Base-by-base conservation (phyloP, 2,797 vertebrate genomes). In the Anisognathus igniventris region DNA sequence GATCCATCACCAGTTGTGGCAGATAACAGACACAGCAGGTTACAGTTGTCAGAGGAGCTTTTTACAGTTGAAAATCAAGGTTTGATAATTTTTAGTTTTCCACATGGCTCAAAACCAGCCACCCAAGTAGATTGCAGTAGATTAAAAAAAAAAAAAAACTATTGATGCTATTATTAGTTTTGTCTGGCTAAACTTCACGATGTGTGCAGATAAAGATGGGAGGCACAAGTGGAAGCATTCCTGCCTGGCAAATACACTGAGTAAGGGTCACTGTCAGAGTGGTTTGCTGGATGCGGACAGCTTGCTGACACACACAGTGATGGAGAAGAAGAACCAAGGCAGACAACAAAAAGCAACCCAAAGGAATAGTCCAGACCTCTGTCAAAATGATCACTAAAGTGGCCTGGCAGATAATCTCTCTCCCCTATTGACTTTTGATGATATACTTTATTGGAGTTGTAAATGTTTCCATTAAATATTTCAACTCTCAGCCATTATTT, bases 401-500 rank as follows among this genome's bases (percentile, higher is more conserved):
- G 27, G 31, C 64, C 85, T 80, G 73, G 66, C 68, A 86, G 58
- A 81, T 76, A 78, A 91, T 80, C 33, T 67, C n/a, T 77, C 77
- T 76, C 65, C 85, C 67, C 6, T 90, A 86, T 67, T 88, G 56
- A 75, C 42, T 95, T 77, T 57, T 8, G 37, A 73, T 89, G 76
- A 68, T 80, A 45, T 50, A 48, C 40, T 86, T 77, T 70, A 68
- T n/a, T 81, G 51, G 48, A 73, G 62, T 39, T 92, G 78, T 57
- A 93, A 94, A 73, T 81, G 62, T 84, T 96, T 84, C 91, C 51
- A 83, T 86, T 92, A 93, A 92, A 66, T 90, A 81, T 77, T 81
- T 93, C 83, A 81, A 71, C 70, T 90, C 76, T 65, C 51, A 56
- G 62, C 62, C 90, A 68, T 91, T 92, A 73, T 64, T 89, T 85